A percentile compares a stretch with the other conserved stretches of the same genome.
Evolutionary conservation across 2,888 invertebrate species (phyloP).

Genomic region (Ferrisia virgata): DNA sequence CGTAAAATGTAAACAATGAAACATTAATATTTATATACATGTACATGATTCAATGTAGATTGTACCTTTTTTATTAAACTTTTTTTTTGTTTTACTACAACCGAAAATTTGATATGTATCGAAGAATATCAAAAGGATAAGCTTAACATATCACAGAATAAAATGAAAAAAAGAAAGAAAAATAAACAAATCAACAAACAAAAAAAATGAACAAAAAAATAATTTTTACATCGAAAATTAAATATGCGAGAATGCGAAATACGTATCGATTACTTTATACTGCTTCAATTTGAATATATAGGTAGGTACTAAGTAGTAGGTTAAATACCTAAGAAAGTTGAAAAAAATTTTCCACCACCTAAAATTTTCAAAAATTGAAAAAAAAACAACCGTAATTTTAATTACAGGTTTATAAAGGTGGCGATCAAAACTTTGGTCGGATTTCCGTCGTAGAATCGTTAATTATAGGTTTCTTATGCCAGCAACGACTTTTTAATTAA

Average conservation of each 20-base stretch:
- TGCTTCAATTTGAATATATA: not conserved
- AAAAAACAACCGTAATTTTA: not conserved
- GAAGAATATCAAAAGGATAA: not conserved
- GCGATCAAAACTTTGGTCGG: not conserved
- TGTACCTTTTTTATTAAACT: not conserved
- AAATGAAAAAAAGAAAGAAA: not conserved
- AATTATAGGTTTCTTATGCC: not conserved
- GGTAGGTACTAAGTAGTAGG: not conserved
- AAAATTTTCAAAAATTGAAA: not conserved
- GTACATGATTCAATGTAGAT: not conserved
- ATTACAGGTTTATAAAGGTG: not conserved
- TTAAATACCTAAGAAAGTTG: not conserved
- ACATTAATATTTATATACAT: not conserved
- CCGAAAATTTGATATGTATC: not conserved
- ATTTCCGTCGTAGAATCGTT: not conserved
- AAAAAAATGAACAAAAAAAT: not conserved
- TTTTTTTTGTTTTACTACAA: not conserved
- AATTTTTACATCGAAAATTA: not conserved
- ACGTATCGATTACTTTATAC: not conserved
- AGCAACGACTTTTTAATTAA: not conserved
- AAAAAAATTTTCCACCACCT: not conserved
- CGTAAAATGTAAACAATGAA: not conserved
- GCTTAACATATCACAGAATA: constrained; percentile 9
- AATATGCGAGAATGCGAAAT: not conserved
- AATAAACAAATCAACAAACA: not conserved